Percentiles rank a stretch among this genome's conserved stretches.
These are phyloP conservation scores for Polyodon spathula DNA, from an alignment of 2,113 vertebrate species.

Conservation along the genomic window DNA sequence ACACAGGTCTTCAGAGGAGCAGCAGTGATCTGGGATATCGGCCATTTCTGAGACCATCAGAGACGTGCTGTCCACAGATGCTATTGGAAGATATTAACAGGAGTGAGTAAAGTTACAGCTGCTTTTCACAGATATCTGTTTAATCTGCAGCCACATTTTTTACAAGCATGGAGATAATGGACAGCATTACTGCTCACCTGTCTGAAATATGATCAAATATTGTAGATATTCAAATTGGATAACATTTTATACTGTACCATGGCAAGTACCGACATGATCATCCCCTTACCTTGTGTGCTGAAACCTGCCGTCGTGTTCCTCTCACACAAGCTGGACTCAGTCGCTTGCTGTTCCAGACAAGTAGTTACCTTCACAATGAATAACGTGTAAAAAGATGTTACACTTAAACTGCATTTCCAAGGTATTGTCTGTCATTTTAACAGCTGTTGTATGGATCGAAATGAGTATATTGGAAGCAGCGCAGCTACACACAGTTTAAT, in stretches of 20 bases:
- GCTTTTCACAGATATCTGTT: no score
- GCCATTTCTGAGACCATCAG: conserved; percentile 64
- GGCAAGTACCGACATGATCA: background rate
- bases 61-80: conserved; percentile 69
- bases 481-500: no score
- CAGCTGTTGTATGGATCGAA: conserved; percentile 6
- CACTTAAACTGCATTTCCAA: conserved; percentile 11
- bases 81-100: conserved; percentile 35
- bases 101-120: background rate
- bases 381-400: conserved; percentile 2
- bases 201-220: no score
- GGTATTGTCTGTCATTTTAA: conserved; percentile 51
- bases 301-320: conserved; percentile 58
- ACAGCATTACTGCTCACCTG: no score
- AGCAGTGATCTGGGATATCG: conserved; percentile 59
- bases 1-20: conserved; percentile 73
- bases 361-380: conserved; percentile 51
- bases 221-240: no score
- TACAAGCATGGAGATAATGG: no score
- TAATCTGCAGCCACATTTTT: no score
- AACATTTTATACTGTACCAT: no score
- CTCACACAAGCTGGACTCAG: conserved; percentile 63
- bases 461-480: no score
- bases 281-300: conserved; percentile 73
- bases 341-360: conserved; percentile 59